phyloP scores from a whole-genome alignment of 2,797 vertebrate species.

The Erethizon dorsatum region DNA sequence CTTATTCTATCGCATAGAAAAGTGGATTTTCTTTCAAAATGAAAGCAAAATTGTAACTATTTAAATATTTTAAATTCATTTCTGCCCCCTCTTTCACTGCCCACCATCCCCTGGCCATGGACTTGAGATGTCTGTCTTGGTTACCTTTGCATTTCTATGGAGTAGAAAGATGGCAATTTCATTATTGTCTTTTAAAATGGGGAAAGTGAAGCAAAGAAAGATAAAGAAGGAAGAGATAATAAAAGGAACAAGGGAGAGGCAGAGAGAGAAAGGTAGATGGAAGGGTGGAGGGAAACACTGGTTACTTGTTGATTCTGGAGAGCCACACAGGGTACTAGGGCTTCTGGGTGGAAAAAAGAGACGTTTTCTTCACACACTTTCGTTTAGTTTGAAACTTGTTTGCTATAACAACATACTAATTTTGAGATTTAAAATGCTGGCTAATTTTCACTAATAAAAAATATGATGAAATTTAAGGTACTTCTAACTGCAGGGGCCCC shows the following conservation, averaged over 20 bases:
- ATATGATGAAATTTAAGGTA: neutral
- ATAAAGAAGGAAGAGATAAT: neutral
- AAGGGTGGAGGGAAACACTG: neutral
- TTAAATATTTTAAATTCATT: conserved; percentile 8
- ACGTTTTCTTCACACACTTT: neutral
- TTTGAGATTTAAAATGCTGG: neutral
- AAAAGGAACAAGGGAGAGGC: neutral
- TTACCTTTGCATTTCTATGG: neutral
- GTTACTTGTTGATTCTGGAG: neutral
- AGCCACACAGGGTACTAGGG: neutral
- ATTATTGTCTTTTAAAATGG: neutral
- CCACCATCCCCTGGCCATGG: neutral
- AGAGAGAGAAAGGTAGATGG: rapidly evolving
- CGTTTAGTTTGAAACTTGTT: neutral
- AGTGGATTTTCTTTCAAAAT: conserved; percentile 59
- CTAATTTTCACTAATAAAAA: conserved; percentile 38
- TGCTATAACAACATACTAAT: neutral
- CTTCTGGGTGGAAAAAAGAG: rapidly evolving
- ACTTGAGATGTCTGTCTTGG: neutral
- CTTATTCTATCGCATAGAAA: conserved; percentile 14
- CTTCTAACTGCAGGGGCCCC: neutral
- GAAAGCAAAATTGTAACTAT: conserved; percentile 48
- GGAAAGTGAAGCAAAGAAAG: neutral
- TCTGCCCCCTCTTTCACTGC: neutral
- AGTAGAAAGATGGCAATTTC: neutral